These are phyloP conservation scores for Smittia sp. DNA, from an alignment of 2,888 invertebrate genomes.

Conservation along the genomic window DNA sequence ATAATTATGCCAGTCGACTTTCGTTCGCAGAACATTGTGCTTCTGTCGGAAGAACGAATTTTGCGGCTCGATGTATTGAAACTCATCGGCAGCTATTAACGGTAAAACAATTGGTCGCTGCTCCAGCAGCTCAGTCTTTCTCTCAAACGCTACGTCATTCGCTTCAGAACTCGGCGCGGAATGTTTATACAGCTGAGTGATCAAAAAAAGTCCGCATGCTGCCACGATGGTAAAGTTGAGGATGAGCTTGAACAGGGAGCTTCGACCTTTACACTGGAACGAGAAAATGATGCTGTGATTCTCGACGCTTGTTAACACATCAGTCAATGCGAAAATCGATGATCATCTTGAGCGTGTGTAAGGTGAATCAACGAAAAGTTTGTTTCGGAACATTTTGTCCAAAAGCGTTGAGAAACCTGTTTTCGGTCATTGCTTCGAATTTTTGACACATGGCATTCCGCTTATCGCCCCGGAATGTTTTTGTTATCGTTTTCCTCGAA, in stretches of 20 bases:
- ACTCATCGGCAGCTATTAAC: constrained; percentile 12
- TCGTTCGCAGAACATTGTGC: constrained; percentile 6
- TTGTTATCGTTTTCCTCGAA: background rate
- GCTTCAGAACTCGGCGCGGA: background rate
- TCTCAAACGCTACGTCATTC: background rate
- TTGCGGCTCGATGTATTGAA: constrained; percentile 22
- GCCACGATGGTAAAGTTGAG: too few relatives aligned
- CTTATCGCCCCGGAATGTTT: background rate
- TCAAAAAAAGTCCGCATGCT: background rate
- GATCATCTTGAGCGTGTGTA: constrained; percentile 3
- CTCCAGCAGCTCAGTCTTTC: background rate
- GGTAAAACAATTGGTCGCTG: background rate
- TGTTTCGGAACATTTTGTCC: background rate
- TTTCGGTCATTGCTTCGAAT: background rate
- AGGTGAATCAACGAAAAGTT: background rate
- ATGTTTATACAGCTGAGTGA: constrained; percentile 29
- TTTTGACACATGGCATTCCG: background rate
- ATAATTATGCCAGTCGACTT: constrained; percentile 33
- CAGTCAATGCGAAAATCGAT: background rate
- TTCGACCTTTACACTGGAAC: constrained; percentile 29
- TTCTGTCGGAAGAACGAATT: constrained; percentile 22
- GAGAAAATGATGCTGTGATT: background rate
- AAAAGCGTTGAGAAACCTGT: constrained; percentile 1
- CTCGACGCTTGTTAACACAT: background rate
- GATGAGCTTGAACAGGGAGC: constrained; percentile 22